phyloP scores from a whole-genome alignment of 2,113 vertebrate genomes.

The Leptosomus discolor region DNA sequence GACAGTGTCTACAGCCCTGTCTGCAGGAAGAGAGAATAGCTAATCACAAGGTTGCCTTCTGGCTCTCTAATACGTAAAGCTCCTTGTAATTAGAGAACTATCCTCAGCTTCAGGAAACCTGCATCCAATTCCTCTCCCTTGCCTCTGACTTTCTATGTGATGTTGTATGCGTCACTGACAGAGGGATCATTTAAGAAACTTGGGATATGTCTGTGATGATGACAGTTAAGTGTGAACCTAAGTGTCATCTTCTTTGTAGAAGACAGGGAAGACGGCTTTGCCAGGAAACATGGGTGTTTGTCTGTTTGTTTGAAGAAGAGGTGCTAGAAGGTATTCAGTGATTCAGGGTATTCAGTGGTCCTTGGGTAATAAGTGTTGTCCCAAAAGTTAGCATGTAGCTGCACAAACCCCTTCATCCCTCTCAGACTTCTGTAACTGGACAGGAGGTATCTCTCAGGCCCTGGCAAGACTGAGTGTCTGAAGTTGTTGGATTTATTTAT shows the following conservation, averaged over 20 bases:
- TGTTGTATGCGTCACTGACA: neutral
- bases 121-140: neutral
- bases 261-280: neutral
- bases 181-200: neutral
- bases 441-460: neutral
- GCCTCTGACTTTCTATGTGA: neutral
- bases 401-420: neutral
- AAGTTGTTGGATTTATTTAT: neutral
- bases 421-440: neutral
- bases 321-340: neutral
- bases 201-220: neutral
- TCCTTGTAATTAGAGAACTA: neutral
- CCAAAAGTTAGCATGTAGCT: neutral
- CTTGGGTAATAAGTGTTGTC: neutral
- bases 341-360: neutral
- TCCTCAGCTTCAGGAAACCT: neutral
- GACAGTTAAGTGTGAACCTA: neutral
- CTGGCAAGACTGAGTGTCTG: neutral
- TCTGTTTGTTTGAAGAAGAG: neutral
- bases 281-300: neutral
- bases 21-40: slow-evolving; percentile 37
- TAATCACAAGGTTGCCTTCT: slow-evolving; percentile 52
- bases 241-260: neutral
- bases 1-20: neutral
- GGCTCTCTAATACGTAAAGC: slow-evolving; percentile 24